Evolutionary conservation across 2,888 invertebrate genomes (phyloP).

Genomic region (Apotomis turbidana): DNA sequence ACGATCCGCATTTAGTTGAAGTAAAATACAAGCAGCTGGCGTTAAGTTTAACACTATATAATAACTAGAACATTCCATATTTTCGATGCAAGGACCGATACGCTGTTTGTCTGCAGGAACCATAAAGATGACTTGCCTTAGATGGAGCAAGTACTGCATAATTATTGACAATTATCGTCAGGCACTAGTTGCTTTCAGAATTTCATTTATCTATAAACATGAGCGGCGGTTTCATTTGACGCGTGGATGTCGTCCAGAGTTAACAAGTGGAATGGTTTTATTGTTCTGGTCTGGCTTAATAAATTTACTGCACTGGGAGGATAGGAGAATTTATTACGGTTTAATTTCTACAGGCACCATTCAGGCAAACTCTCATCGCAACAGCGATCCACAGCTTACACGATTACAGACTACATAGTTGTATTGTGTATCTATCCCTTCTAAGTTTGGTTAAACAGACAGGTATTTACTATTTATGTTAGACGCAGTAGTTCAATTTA

Average conservation of each 20-base stretch:
- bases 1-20: neutral
- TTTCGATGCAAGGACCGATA: slow-evolving; percentile 42
- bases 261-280: neutral
- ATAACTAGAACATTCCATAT: slow-evolving; percentile 24
- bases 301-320: neutral
- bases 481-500: too few relatives aligned
- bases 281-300: too few relatives aligned
- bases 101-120: slow-evolving; percentile 39
- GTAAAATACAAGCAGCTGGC: slow-evolving; percentile 24
- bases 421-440: too few relatives aligned
- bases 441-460: too few relatives aligned
- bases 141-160: slow-evolving; percentile 55
- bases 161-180: slow-evolving; percentile 63
- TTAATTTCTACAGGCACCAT: too few relatives aligned
- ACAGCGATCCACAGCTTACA: too few relatives aligned
- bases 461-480: too few relatives aligned
- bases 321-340: too few relatives aligned
- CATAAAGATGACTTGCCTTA: slow-evolving; percentile 60
- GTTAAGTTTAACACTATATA: slow-evolving; percentile 35
- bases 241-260: slow-evolving; percentile 8
- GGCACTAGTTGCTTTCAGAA: slow-evolving; percentile 57
- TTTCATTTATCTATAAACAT: slow-evolving; percentile 52
- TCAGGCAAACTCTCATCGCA: too few relatives aligned
- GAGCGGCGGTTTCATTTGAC: slow-evolving; percentile 21
- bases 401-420: too few relatives aligned